Base-by-base conservation (phyloP, 2,113 vertebrate genomes). In the rat (Rattus norvegicus) region DNA sequence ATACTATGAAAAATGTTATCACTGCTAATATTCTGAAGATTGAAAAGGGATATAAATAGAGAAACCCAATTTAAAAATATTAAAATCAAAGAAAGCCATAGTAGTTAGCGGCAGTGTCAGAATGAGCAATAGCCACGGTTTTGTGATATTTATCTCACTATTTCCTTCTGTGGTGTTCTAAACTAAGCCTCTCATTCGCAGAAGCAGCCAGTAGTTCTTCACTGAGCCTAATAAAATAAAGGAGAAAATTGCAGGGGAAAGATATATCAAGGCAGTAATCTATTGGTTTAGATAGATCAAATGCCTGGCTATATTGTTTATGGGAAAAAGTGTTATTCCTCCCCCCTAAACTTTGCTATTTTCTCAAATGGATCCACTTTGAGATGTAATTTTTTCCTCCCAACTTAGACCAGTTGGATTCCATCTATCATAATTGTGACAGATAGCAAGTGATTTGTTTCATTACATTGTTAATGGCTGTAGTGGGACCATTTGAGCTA, bases 361-460 rank as follows among this genome's bases (percentile, higher is more conserved):
- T 98, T 98, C 97, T 97, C 92, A 98, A 97, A 96, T 96, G 76
- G 84, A 97, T 97, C 95, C 95, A 97, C 90, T 98, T 96, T 96
- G 92, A 95, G 92, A 97, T 96, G 91, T 96, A 92, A 95, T 95
- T 93, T 96, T 95, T 96, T 70, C 56, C 90, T 96, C 80, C 90
- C 88, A 95, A 89, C 93, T 96, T 96, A 97, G 94, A 90, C 79
- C 96, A 96, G 96, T 98, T 98, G 96, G 96, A 97, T 96, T 96
- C 96, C 94, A 98, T 96, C 75, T 95, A 97, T 97, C 92, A 96
- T 98, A 97, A 98, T 92, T 95, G 97, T 96, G 96, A 97, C 0
- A 26, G 94, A 97, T 97, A 97, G 93, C 89, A 93, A 97, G 89
- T 95, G 94, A 96, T 98, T 97, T 98, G 95, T 98, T 98, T 98